Evolutionary conservation across 2,113 vertebrate genomes (phyloP).

Genomic region (Fregata magnificens): DNA sequence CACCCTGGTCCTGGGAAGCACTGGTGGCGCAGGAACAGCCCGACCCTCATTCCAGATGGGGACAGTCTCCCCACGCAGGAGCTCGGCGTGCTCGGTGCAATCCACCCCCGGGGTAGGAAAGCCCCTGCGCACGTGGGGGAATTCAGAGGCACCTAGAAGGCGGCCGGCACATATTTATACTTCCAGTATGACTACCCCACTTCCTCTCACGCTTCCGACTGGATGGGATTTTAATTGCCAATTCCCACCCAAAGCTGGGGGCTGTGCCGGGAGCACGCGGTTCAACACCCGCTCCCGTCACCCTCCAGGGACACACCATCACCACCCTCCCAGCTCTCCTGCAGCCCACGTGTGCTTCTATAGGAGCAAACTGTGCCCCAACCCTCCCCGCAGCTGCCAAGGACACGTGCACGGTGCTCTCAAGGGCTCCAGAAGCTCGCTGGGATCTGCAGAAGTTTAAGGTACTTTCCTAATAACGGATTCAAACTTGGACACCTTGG

Average conservation of each 20-base stretch:
- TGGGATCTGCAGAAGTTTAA: background rate
- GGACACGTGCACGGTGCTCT: rapidly evolving
- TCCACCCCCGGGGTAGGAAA: background rate
- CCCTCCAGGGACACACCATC: background rate
- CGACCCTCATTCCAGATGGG: rapidly evolving
- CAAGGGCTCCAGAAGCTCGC: background rate
- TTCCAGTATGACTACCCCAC: conserved; percentile 16
- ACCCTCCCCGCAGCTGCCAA: background rate
- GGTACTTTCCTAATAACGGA: conserved; percentile 10
- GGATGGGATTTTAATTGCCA: background rate
- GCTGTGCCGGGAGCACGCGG: rapidly evolving
- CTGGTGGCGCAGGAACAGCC: background rate
- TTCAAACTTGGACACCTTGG: background rate
- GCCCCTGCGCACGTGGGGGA: background rate
- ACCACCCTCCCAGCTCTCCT: background rate
- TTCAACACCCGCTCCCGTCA: rapidly evolving
- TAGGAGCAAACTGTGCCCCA: background rate
- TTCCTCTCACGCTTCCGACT: background rate
- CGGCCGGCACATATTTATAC: rapidly evolving
- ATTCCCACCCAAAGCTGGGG: background rate
- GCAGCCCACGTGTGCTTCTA: background rate
- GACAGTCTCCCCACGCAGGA: background rate
- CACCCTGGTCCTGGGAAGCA: background rate
- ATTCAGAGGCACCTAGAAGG: conserved; percentile 9
- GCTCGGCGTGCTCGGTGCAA: background rate